phyloP scores from a whole-genome alignment of 2,888 invertebrate genomes.

The Osedax frankpressi region DNA sequence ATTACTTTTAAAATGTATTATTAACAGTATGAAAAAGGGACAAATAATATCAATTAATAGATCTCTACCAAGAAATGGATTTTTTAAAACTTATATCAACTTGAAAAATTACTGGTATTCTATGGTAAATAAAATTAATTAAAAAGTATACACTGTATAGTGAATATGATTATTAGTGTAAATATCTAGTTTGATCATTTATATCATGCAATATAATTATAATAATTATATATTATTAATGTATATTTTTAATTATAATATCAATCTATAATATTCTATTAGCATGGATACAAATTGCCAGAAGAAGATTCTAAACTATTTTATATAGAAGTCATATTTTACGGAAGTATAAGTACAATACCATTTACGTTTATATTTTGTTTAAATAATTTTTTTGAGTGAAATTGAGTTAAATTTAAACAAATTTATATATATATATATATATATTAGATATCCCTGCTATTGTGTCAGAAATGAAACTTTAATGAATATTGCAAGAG shows the following conservation, averaged over 20 bases:
- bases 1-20: not conserved
- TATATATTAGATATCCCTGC: not conserved
- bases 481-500: not conserved
- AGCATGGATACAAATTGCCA: not conserved
- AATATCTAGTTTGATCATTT: not conserved
- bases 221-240: not conserved
- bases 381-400: too few relatives aligned
- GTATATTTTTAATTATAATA: not conserved
- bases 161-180: not conserved
- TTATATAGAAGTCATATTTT: not conserved
- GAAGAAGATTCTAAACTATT: not conserved
- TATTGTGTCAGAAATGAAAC: not conserved
- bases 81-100: not conserved
- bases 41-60: not conserved
- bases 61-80: not conserved
- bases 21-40: not conserved
- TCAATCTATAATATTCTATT: not conserved
- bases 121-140: not conserved
- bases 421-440: not conserved
- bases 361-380: not conserved
- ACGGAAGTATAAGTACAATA: not conserved
- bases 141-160: not conserved
- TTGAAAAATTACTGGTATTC: not conserved
- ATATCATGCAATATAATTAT: not conserved
- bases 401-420: too few relatives aligned